These are phyloP conservation scores for Montipora sp. DNA, from an alignment of 64 coral and sea anemone genomes.

Conservation along the genomic window DNA sequence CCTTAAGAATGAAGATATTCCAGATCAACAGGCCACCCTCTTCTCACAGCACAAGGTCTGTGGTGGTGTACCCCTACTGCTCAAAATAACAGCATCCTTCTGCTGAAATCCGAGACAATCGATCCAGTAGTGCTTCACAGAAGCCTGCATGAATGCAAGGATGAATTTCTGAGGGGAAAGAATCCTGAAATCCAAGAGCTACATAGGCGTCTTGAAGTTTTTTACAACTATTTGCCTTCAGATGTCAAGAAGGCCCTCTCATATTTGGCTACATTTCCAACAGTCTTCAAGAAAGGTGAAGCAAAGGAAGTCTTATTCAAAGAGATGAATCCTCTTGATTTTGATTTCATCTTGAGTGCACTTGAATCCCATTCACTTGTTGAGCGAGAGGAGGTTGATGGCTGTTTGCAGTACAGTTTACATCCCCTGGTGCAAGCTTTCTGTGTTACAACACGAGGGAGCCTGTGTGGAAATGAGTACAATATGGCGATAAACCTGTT, in stretches of 20 bases:
- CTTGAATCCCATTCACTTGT: conserved; percentile 20
- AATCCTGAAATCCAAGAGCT: neutral
- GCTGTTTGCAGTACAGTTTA: conserved; percentile 5
- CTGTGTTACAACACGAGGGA: neutral
- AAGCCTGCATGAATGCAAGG: conserved; percentile 13
- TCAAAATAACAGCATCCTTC: conserved; percentile 34
- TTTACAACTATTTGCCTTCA: conserved; percentile 12
- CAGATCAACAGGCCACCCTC: neutral
- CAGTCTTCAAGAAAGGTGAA: conserved; percentile 23
- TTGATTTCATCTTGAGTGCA: neutral
- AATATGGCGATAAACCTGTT: conserved; percentile 37
- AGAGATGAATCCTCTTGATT: neutral
- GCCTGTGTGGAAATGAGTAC: neutral
- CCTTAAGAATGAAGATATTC: neutral
- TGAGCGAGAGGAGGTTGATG: neutral
- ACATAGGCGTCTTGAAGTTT: neutral
- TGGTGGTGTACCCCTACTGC: conserved; percentile 43
- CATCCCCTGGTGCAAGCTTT: conserved; percentile 49
- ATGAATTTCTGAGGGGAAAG: neutral
- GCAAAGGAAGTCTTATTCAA: conserved; percentile 13
- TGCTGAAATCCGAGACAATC: neutral
- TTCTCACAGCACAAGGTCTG: conserved; percentile 4
- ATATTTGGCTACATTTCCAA: conserved; percentile 41
- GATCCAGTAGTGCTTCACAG: conserved; percentile 7
- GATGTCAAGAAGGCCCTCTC: conserved; percentile 5